These are phyloP conservation scores for Centroberyx gerrardi DNA, from an alignment of 2,797 vertebrate species.

Conservation along the genomic window DNA sequence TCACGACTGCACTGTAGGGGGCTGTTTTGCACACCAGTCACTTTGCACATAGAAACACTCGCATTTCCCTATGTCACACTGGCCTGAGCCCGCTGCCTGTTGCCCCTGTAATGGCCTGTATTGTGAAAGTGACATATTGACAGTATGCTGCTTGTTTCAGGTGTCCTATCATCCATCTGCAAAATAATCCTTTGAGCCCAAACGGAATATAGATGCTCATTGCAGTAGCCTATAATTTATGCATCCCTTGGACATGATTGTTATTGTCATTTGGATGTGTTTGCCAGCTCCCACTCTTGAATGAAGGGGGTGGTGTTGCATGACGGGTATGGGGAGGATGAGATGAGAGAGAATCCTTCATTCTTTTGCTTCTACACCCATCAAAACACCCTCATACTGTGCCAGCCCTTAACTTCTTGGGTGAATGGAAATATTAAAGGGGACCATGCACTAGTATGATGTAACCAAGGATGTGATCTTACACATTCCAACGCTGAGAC, in stretches of 20 bases:
- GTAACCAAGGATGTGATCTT: slow-evolving; percentile 46
- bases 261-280: slow-evolving; percentile 44
- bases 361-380: not conserved
- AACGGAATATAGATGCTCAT: slow-evolving; percentile 12
- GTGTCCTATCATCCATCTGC: too few species aligned
- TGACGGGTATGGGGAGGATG: slow-evolving; percentile 57
- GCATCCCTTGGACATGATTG: slow-evolving; percentile 42
- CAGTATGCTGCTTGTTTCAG: not conserved
- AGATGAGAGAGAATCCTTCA: slow-evolving; percentile 48
- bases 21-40: not conserved
- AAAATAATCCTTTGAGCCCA: slow-evolving; percentile 7
- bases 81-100: slow-evolving; percentile 21
- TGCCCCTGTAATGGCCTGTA: slow-evolving; percentile 23
- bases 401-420: slow-evolving; percentile 11
- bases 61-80: slow-evolving; percentile 13
- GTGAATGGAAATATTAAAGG: slow-evolving; percentile 37
- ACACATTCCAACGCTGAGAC: slow-evolving; percentile 47
- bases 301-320: slow-evolving; percentile 51
- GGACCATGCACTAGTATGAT: slow-evolving; percentile 15
- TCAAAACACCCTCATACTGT: not conserved
- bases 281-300: slow-evolving; percentile 67
- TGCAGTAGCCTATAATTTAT: slow-evolving; percentile 37
- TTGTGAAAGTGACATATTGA: slow-evolving; percentile 2
- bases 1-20: slow-evolving; percentile 2
- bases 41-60: not conserved